A percentile compares a stretch with the other conserved stretches of the same genome.
phyloP scores from a whole-genome alignment of 2,113 vertebrate genomes.

The Nycticorax nycticorax region DNA sequence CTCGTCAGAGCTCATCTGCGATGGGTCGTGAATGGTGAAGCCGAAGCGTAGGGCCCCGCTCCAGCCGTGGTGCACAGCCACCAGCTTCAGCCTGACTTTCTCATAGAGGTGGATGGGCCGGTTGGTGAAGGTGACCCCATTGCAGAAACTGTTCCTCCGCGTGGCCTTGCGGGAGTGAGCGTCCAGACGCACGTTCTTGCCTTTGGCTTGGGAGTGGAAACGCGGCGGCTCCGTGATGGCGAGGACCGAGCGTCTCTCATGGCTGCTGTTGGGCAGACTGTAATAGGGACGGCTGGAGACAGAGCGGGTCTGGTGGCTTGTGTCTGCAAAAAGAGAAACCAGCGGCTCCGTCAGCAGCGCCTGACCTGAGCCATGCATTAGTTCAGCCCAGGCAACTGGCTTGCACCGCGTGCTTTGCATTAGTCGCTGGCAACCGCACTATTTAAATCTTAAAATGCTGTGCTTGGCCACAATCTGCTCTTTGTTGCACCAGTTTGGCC shows the following conservation, averaged over 20 bases:
- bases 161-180: conserved; percentile 90
- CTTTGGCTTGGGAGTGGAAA: conserved; percentile 95
- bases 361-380: rapidly evolving
- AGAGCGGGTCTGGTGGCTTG: conserved; percentile 84
- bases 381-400: not conserved
- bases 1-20: conserved; percentile 86
- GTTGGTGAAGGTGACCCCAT: conserved; percentile 96
- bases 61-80: conserved; percentile 93
- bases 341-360: not conserved
- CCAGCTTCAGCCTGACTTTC: conserved; percentile 92
- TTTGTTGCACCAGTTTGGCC: not conserved
- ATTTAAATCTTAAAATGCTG: not conserved
- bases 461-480: not conserved
- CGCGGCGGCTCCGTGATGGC: conserved; percentile 83
- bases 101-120: conserved; percentile 93
- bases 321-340: conserved; percentile 75
- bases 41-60: conserved; percentile 96
- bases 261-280: conserved; percentile 80
- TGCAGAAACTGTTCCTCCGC: conserved; percentile 97
- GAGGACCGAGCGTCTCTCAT: conserved; percentile 84
- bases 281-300: conserved; percentile 88
- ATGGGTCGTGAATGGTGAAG: conserved; percentile 93
- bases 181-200: conserved; percentile 94
- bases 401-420: rapidly evolving
- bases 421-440: rapidly evolving